Conservation (phyloP, 1,140 invertebrate species). For the Tribolium madens region DNA sequence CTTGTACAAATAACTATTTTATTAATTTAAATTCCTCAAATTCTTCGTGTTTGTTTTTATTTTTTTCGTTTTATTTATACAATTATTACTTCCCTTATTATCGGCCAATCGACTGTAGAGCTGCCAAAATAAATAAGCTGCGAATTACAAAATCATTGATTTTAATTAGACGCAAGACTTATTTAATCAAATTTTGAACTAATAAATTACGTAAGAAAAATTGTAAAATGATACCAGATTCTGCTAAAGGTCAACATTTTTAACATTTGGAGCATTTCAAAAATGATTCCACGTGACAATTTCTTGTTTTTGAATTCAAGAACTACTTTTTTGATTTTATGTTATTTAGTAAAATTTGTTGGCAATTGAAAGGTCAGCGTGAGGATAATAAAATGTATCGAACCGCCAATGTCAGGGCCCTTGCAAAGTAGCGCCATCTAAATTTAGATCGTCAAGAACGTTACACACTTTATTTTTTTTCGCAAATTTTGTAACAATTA, state of each 20-base stretch:
- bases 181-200: neutral
- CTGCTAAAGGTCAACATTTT: neutral
- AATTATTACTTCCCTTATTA: too few species aligned
- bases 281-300: neutral
- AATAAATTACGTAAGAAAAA: neutral
- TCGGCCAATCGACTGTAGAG: too few species aligned
- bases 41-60: too few species aligned
- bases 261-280: neutral
- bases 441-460: neutral
- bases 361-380: neutral
- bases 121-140: neutral
- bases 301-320: neutral
- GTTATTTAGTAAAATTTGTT: neutral
- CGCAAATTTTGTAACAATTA: neutral
- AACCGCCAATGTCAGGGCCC: neutral
- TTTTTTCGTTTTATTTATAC: too few species aligned
- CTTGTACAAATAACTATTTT: too few species aligned
- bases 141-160: neutral
- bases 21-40: too few species aligned
- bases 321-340: neutral
- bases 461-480: neutral
- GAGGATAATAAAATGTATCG: neutral
- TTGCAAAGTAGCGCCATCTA: neutral
- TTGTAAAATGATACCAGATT: neutral
- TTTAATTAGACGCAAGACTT: neutral